Evolutionary conservation across 1,140 invertebrate species (phyloP).

Genomic region (Eumaeus atala): DNA sequence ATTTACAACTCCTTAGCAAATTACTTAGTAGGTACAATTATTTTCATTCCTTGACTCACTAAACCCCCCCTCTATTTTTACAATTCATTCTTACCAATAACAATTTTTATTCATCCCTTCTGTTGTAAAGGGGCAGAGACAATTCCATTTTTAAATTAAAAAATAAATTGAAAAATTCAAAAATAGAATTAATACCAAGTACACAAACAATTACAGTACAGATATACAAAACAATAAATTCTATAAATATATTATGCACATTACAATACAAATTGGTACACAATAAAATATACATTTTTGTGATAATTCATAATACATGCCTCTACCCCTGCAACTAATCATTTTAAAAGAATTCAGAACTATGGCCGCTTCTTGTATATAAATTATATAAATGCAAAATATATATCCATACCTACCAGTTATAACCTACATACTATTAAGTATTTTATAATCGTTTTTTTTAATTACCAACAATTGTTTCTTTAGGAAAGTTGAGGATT

Average conservation of each 20-base stretch:
- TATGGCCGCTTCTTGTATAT: conserved; percentile 17
- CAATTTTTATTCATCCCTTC: conserved; percentile 45
- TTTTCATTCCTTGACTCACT: conserved; percentile 38
- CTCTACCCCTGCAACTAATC: conserved; percentile 11
- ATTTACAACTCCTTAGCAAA: conserved; percentile 55
- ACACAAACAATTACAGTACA: conserved; percentile 6
- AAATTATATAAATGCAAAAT: conserved; percentile 19
- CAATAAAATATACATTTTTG: conserved; percentile 15
- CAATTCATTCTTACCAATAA: conserved; percentile 42
- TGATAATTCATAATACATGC: conserved; percentile 5
- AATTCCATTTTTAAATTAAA: conserved; percentile 9
- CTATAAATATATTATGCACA: conserved; percentile 10
- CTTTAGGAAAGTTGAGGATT: conserved; percentile 54
- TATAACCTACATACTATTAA: conserved; percentile 52
- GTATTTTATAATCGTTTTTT: conserved; percentile 44
- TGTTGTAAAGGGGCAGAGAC: conserved; percentile 30
- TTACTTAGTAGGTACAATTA: conserved; percentile 60
- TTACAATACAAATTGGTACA: conserved; percentile 7
- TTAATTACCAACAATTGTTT: conserved; percentile 46
- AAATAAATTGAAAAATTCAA: neutral
- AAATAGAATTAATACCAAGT: conserved; percentile 5
- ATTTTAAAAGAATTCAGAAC: conserved; percentile 14
- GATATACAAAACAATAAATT: conserved; percentile 7
- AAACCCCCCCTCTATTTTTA: conserved; percentile 45
- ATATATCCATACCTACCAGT: conserved; percentile 34